These are phyloP conservation scores for Sternotherus odoratus DNA, from an alignment of 2,797 vertebrate species.

Conservation along the genomic window DNA sequence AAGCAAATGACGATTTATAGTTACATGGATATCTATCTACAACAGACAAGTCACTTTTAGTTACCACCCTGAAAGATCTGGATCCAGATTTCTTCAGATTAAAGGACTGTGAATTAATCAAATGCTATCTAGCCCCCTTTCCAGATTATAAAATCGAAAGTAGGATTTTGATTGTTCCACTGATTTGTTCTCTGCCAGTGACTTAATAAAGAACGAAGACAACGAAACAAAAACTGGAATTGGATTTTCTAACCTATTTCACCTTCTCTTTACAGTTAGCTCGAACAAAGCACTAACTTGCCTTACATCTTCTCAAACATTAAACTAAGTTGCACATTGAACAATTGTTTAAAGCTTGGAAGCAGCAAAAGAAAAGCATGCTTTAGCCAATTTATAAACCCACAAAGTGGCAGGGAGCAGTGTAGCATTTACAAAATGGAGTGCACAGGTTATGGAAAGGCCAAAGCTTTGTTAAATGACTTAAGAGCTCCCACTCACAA, in stretches of 20 bases:
- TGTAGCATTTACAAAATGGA: slow-evolving; percentile 77
- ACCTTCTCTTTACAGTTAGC: slow-evolving; percentile 62
- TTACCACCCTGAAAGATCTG: background rate
- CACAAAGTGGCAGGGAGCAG: slow-evolving; percentile 69
- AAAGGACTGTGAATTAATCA: background rate
- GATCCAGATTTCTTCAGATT: background rate
- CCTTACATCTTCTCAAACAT: slow-evolving; percentile 44
- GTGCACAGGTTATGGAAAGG: slow-evolving; percentile 77
- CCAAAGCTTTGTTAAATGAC: slow-evolving; percentile 81
- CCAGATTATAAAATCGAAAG: background rate
- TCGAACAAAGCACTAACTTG: slow-evolving; percentile 45
- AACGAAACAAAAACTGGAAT: background rate
- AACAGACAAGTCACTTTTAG: background rate
- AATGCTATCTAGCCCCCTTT: background rate
- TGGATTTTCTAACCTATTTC: background rate
- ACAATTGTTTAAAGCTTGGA: slow-evolving; percentile 50
- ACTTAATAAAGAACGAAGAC: background rate
- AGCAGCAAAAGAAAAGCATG: slow-evolving; percentile 79
- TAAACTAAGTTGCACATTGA: slow-evolving; percentile 20
- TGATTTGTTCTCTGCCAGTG: accelerated
- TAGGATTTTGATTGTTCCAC: background rate
- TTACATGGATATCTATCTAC: background rate
- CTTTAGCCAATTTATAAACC: slow-evolving; percentile 68
- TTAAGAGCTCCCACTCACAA: slow-evolving; percentile 91
- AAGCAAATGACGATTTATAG: background rate